Evolutionary conservation across 2,797 vertebrate species (phyloP), one percentile per base, ranked within the genome.

Genomic region (Sarcoramphus papa): DNA sequence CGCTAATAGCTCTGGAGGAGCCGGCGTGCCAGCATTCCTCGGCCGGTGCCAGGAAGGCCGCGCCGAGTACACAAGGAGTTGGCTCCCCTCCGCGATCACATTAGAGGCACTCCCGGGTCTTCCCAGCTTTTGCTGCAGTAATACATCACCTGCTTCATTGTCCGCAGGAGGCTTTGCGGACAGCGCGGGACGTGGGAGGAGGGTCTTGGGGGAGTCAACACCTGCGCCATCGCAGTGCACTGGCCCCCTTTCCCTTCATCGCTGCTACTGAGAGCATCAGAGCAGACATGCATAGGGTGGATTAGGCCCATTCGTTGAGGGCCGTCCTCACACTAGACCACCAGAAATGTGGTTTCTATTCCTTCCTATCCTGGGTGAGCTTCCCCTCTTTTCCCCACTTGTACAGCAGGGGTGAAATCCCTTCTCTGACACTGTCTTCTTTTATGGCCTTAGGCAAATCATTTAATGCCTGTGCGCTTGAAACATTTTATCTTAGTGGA

Each of bases 191-290:
- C 0, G 4, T 5, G 16, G 50, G 59, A 75, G 68, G 20, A 74
- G 9, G 35, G 35, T 65, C 15, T 2, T 14, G 14, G 28, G 20
- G 40, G 6, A 17, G 47, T 35, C 35, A 35, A 2, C 13, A 21
- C 33, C 8, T 25, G 47, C 1, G 1, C 24, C 31, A 2, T n/a
- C 1, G 2, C 33, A 7, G 54, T 19, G 51, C 53, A 28, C 48
- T 5, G 3, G 18, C 10, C 65, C 22, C 8, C 5, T 31, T 33
- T 40, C 43, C 76, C 64, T 84, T 28, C 35, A 8, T 33, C 0
- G 3, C 33, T 43, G 51, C 35, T 53, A 7, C 25, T 4, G 35
- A 47, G 20, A 13, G 15, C 14, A 28, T 64, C 41, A 15, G 15
- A 33, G 28, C 28, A 60, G 30, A 24, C 0, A 2, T 14, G 48